These are phyloP conservation scores for Cossypha caffra DNA, from an alignment of 2,797 vertebrate genomes.

Conservation along the genomic window DNA sequence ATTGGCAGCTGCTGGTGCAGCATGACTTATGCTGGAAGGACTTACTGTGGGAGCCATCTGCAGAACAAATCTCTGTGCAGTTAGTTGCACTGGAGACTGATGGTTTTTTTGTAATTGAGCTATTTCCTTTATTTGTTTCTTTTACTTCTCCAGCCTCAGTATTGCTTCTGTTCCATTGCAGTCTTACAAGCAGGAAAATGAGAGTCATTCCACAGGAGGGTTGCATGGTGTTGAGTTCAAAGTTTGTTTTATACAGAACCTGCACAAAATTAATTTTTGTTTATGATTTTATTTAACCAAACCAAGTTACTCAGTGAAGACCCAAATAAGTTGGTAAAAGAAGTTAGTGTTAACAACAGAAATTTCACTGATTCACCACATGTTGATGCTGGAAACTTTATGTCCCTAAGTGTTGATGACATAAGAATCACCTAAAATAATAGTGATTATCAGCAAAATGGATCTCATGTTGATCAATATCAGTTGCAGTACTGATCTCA, in stretches of 20 bases:
- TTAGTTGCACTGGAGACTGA: neutral
- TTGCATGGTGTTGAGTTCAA: constrained; percentile 40
- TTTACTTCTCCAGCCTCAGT: neutral
- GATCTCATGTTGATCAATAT: neutral
- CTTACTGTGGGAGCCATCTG: neutral
- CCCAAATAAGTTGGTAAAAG: neutral
- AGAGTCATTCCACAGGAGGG: constrained; percentile 5
- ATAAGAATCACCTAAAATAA: neutral
- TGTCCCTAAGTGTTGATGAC: neutral
- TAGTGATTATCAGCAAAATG: neutral
- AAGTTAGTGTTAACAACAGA: neutral
- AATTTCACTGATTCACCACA: neutral
- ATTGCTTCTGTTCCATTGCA: constrained; percentile 6
- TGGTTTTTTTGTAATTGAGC: neutral
- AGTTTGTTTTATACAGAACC: neutral
- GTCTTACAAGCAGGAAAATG: constrained; percentile 23
- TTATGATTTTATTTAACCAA: neutral
- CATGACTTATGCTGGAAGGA: neutral
- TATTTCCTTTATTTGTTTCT: neutral
- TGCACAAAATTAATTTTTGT: neutral
- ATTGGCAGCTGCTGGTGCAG: neutral
- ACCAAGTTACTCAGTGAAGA: neutral
- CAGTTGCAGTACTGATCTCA: neutral
- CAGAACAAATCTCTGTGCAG: neutral
- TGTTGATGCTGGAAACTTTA: neutral